Percentiles rank a stretch among this genome's conserved stretches.
Conservation (phyloP, 2,797 vertebrate species). For the Psittacula echo region DNA sequence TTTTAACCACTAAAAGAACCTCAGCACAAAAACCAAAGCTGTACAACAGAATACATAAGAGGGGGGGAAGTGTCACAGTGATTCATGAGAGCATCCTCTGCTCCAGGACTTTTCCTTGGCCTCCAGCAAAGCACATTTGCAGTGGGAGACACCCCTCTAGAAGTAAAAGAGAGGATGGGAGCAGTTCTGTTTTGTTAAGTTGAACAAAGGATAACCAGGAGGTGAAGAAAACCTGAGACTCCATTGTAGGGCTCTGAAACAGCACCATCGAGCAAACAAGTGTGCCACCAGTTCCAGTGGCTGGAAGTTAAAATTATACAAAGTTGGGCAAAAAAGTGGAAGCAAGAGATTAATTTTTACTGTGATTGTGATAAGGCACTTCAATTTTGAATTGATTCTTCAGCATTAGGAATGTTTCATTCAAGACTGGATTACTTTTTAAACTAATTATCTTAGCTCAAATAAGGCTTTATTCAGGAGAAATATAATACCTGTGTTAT, state of each 20-base stretch:
- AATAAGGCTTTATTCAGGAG: conserved; percentile 4
- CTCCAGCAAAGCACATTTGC: not conserved
- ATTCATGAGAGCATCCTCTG: not conserved
- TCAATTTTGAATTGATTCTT: not conserved
- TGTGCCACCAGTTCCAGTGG: not conserved
- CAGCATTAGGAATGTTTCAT: not conserved
- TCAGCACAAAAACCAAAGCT: not conserved
- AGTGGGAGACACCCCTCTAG: not conserved
- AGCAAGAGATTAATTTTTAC: not conserved
- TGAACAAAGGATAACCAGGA: not conserved
- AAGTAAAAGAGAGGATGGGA: not conserved
- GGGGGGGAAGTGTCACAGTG: not conserved
- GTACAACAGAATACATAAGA: not conserved
- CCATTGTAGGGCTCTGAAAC: not conserved
- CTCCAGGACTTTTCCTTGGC: not conserved
- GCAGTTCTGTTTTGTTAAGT: not conserved
- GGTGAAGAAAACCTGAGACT: not conserved
- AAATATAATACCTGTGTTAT: conserved; percentile 15
- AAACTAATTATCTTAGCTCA: conserved; percentile 13
- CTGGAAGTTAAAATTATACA: not conserved
- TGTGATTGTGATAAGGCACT: not conserved
- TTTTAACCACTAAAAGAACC: not conserved
- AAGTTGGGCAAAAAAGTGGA: rapidly evolving
- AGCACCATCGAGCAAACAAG: not conserved
- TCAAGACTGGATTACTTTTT: conserved; percentile 10